Evolutionary conservation across 2,113 vertebrate genomes (phyloP).

Genomic region (Rhinopithecus roxellana): DNA sequence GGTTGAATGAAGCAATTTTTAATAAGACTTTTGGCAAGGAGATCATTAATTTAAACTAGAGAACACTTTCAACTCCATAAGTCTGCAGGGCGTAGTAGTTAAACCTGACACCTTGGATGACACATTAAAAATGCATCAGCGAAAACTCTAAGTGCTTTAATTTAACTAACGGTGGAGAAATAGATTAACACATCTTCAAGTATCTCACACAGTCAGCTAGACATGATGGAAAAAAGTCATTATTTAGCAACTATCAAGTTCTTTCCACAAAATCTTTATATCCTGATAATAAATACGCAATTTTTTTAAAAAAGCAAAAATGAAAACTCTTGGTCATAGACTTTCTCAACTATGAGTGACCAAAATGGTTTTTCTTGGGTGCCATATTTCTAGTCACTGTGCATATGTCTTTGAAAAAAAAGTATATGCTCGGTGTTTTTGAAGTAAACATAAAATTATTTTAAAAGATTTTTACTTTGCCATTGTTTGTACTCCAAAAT

Average conservation of each 20-base stretch:
- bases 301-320: background rate
- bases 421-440: background rate
- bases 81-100: conserved; percentile 65
- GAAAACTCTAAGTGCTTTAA: conserved; percentile 53
- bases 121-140: conserved; percentile 56
- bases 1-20: conserved; percentile 55
- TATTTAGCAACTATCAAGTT: background rate
- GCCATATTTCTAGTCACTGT: background rate
- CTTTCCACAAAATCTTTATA: background rate
- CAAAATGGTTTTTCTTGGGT: background rate
- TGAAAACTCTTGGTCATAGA: background rate
- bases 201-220: conserved; percentile 57
- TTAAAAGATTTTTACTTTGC: background rate
- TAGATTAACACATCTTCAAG: conserved; percentile 56
- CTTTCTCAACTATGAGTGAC: background rate
- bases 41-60: conserved; percentile 61
- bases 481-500: background rate
- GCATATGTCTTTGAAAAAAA: background rate
- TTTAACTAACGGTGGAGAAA: conserved; percentile 55
- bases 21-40: conserved; percentile 57
- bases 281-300: conserved; percentile 25
- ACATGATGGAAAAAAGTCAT: background rate
- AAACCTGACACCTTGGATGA: conserved; percentile 51
- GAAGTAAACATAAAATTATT: background rate
- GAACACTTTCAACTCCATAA: conserved; percentile 44